These are phyloP conservation scores for Lophura swinhoii DNA, from an alignment of 2,797 vertebrate genomes.

Conservation along the genomic window DNA sequence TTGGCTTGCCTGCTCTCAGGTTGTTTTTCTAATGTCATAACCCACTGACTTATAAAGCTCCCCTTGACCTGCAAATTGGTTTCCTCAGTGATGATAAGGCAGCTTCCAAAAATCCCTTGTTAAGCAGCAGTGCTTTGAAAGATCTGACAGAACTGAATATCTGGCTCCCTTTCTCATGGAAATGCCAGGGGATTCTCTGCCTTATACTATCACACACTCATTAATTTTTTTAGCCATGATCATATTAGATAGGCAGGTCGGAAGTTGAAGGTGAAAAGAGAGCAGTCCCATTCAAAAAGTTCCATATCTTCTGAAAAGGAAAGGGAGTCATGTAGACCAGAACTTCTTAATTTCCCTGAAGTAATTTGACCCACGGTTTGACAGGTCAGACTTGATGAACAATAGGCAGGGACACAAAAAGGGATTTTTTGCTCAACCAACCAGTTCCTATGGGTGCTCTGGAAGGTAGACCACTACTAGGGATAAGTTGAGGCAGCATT, in stretches of 20 bases:
- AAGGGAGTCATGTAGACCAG: background rate
- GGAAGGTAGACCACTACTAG: background rate
- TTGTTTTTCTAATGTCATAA: background rate
- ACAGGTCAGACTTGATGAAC: background rate
- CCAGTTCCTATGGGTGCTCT: background rate
- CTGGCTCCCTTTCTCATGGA: slow-evolving; percentile 47
- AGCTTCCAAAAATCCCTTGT: slow-evolving; percentile 3
- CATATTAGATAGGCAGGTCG: background rate
- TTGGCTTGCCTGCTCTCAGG: background rate
- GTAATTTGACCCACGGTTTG: background rate
- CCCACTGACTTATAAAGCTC: background rate
- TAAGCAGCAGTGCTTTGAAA: slow-evolving; percentile 43
- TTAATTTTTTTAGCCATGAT: slow-evolving; percentile 7
- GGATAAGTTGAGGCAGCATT: background rate
- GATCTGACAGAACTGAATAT: background rate
- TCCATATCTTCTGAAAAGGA: background rate
- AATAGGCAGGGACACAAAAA: background rate
- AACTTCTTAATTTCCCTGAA: slow-evolving; percentile 16
- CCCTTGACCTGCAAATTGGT: background rate
- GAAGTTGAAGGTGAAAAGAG: slow-evolving; percentile 8
- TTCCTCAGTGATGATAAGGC: slow-evolving; percentile 7
- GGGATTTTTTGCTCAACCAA: background rate
- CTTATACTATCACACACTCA: background rate
- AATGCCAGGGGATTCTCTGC: slow-evolving; percentile 8
- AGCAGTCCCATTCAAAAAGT: background rate